Base-by-base conservation (phyloP, 2,888 invertebrate species). In the Sinopyrophorus schimmeli region DNA sequence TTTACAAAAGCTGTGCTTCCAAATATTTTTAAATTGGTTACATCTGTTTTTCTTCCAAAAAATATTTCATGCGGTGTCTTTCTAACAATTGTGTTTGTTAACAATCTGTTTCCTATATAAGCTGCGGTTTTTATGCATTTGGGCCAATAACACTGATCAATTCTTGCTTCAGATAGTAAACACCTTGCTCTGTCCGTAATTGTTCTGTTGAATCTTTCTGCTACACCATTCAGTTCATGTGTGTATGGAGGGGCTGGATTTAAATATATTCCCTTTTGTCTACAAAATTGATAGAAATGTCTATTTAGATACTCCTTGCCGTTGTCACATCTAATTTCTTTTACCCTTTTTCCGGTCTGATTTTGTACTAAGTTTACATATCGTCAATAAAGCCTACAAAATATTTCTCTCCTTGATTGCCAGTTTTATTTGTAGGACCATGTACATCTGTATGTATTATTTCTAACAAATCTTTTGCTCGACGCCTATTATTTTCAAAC, bases 391-490 rank as follows among this genome's bases (percentile, higher is more conserved):
- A 55, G 3, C 54, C 40, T n/a, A 31, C 31, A 39, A 60, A 60
- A 41, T 58, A 60, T 53, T 30, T 58, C 50, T 56, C 51, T 5
- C 57, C 55, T 10, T 53, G 49, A 2, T 46, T 46, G 10, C 53
- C 58, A 20, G 26, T 26, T 17, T 41, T 55, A 28, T 24, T 11
- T 37, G 47, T 49, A 21, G 55, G 58, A 2, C 59, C 58, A 54
- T 61, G 52, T n/a, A 55, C 49, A 48, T 61, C 61, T 20, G 55
- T 54, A 52, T 59, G 59, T n/a, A 62, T 30, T 10, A 56, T 53
- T 49, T 57, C 43, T 32, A 60, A 40, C 7, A 61, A 37, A 5
- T 60, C 55, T 20, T 48, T 51, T 16, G 56, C 53, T 43, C 32
- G 52, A 5, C 26, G 44, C 38, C 59, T 43, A 40, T 56, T 55